A percentile compares a stretch with the other conserved stretches of the same genome.
Conservation (phyloP, 2,797 vertebrate genomes). For the Tragelaphus oryx region DNA sequence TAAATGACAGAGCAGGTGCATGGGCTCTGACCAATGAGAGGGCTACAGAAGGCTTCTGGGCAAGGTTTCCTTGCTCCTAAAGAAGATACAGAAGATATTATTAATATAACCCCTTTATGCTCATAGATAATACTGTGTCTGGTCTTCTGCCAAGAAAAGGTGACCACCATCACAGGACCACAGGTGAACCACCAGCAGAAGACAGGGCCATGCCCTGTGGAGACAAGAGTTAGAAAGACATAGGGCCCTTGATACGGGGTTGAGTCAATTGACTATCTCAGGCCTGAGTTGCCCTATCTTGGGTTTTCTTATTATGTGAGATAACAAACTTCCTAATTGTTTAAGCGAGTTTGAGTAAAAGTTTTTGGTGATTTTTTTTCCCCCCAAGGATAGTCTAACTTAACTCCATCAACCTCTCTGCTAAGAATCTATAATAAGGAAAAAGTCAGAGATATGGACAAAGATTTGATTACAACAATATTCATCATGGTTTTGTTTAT, state of each 20-base stretch:
- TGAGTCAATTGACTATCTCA: background rate
- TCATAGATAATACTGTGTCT: background rate
- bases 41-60: background rate
- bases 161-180: background rate
- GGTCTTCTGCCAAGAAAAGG: background rate
- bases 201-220: background rate
- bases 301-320: background rate
- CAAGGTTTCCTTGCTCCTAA: background rate
- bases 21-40: background rate
- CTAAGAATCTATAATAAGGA: background rate
- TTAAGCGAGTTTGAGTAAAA: background rate
- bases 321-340: background rate
- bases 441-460: background rate
- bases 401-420: background rate
- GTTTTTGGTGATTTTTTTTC: background rate
- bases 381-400: background rate
- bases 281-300: background rate
- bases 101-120: background rate
- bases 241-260: background rate
- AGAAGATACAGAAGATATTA: background rate
- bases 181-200: background rate
- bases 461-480: background rate
- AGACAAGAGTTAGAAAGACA: background rate
- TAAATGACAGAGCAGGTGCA: background rate
- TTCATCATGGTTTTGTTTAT: background rate